Evolutionary conservation across 2,113 vertebrate species (phyloP).

Genomic region (Burhinus bistriatus): DNA sequence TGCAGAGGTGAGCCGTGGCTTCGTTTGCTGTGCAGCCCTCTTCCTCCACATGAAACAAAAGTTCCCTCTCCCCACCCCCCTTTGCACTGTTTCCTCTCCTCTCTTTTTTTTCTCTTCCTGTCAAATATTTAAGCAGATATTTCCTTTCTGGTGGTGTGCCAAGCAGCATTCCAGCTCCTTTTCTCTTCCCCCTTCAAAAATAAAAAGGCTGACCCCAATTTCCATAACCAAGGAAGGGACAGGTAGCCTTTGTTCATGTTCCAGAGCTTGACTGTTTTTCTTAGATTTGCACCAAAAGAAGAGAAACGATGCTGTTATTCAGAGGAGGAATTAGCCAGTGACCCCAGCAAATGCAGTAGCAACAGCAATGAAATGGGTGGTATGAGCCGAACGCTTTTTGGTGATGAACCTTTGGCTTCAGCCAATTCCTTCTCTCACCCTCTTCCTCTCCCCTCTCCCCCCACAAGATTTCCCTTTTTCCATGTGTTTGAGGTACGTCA

Average conservation of each 20-base stretch:
- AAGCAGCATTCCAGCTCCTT: constrained; percentile 53
- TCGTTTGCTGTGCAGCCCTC: background rate
- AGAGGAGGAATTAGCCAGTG: constrained; percentile 26
- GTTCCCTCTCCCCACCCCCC: background rate
- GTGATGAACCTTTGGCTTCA: constrained; percentile 19
- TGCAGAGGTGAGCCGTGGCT: background rate
- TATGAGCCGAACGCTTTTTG: background rate
- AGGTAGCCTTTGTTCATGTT: constrained; percentile 62
- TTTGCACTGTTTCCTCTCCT: constrained; percentile 19
- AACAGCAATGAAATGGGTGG: background rate
- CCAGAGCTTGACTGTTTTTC: constrained; percentile 53
- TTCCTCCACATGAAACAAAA: background rate
- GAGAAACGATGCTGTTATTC: constrained; percentile 44
- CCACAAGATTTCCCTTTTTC: constrained; percentile 40
- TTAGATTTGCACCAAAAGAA: constrained; percentile 31
- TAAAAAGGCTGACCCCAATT: constrained; percentile 53
- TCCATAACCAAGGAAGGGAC: constrained; percentile 60
- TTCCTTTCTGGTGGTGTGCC: constrained; percentile 60
- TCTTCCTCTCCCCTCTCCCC: background rate
- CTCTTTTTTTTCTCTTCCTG: background rate
- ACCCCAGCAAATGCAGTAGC: constrained; percentile 25
- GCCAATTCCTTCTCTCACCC: background rate
- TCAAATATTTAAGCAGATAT: constrained; percentile 61
- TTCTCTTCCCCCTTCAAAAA: constrained; percentile 37
- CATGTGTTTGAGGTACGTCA: constrained; percentile 41